Percentiles rank a stretch among this genome's conserved stretches.
Conservation (phyloP, 1,140 invertebrate species). For the Hesperophylax magnus region DNA sequence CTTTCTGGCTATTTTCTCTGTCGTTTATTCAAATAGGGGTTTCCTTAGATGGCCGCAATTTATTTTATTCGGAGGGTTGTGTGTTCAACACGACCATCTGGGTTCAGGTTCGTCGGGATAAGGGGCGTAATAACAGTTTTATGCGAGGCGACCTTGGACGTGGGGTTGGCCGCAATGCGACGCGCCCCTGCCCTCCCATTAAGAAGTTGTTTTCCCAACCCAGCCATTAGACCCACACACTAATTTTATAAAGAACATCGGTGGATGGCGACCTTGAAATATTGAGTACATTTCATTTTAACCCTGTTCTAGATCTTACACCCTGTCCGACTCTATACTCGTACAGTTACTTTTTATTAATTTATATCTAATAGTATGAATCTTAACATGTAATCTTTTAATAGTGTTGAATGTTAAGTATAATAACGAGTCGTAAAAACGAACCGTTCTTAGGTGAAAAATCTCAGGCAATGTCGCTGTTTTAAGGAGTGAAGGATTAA, state of each 20-base stretch:
- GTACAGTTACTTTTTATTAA: too few relatives aligned
- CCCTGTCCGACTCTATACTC: too few relatives aligned
- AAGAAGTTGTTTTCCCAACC: neutral
- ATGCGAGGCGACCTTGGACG: slow-evolving; percentile 7
- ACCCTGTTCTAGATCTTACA: too few relatives aligned
- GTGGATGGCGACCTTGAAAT: neutral
- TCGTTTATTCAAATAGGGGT: neutral
- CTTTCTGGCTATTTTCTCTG: neutral
- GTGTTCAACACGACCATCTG: neutral
- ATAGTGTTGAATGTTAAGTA: too few relatives aligned
- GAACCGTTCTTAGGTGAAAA: too few relatives aligned
- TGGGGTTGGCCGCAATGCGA: slow-evolving; percentile 9
- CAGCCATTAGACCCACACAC: neutral
- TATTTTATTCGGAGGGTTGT: neutral
- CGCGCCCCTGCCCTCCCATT: slow-evolving; percentile 3
- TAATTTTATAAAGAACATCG: neutral
- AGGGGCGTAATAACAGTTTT: slow-evolving; percentile 10
- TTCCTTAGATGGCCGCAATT: neutral
- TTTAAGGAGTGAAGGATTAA: too few relatives aligned
- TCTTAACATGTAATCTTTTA: too few relatives aligned
- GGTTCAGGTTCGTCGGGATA: neutral
- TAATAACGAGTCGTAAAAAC: too few relatives aligned
- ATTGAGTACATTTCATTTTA: too few relatives aligned
- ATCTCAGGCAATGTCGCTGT: too few relatives aligned
- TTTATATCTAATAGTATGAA: too few relatives aligned